A percentile compares a stretch with the other conserved stretches of the same genome.
Conservation (phyloP, 2,888 invertebrate genomes). For the Zele albiditarsus region DNA sequence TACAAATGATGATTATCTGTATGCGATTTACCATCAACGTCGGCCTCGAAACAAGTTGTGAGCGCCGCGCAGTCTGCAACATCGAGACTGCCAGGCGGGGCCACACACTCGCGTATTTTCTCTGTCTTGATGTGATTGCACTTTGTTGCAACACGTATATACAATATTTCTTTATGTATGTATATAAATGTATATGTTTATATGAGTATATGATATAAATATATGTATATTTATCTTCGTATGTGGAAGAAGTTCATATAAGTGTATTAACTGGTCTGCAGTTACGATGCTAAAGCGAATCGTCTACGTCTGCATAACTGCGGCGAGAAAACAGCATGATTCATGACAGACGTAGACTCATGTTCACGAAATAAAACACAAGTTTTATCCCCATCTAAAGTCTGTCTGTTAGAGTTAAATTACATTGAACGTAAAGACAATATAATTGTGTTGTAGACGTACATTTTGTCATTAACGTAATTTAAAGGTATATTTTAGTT, state of each 20-base stretch:
- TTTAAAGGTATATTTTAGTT: background rate
- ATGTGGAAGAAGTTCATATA: background rate
- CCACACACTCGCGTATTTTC: constrained; percentile 39
- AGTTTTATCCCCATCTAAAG: background rate
- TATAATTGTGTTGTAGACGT: background rate
- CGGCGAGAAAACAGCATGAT: background rate
- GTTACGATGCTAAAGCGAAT: too few relatives aligned
- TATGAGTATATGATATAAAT: constrained; percentile 9
- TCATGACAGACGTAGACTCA: background rate
- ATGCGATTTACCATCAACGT: constrained; percentile 4
- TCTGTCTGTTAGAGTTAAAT: background rate
- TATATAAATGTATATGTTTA: constrained; percentile 45
- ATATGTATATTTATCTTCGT: constrained; percentile 13
- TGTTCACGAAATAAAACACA: background rate
- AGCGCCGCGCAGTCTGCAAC: constrained; percentile 69
- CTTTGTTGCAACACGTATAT: constrained; percentile 62
- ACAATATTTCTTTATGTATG: constrained; percentile 29
- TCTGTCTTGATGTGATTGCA: constrained; percentile 50
- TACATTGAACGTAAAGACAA: background rate
- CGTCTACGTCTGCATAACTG: too few relatives aligned
- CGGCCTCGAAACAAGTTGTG: constrained; percentile 3
- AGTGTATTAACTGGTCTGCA: background rate
- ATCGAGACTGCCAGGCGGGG: constrained; percentile 68
- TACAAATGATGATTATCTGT: background rate
- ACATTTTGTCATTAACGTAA: background rate